These are phyloP conservation scores for Varecia variegata DNA, from an alignment of 2,797 vertebrate genomes.

Conservation along the genomic window DNA sequence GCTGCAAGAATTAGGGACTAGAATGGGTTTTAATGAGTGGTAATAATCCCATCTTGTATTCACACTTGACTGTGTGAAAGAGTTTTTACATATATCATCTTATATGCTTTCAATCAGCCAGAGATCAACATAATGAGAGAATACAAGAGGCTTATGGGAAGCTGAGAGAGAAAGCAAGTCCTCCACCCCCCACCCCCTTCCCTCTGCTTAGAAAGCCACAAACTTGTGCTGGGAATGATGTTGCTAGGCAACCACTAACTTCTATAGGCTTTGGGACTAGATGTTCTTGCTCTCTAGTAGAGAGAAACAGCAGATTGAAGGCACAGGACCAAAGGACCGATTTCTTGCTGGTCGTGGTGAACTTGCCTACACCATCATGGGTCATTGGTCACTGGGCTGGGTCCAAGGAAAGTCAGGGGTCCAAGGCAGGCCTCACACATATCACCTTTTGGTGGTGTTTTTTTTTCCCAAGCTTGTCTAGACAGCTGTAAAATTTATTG, in stretches of 20 bases:
- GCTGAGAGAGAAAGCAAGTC: neutral
- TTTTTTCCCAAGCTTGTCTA: neutral
- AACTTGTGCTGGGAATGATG: constrained; percentile 53
- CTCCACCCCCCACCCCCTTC: too few relatives aligned
- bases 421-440: neutral
- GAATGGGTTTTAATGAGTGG: constrained; percentile 54
- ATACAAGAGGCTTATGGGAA: neutral
- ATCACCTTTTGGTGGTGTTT: neutral
- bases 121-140: constrained; percentile 53
- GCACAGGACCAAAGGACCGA: neutral
- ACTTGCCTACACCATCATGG: neutral
- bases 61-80: constrained; percentile 28
- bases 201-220: constrained; percentile 12
- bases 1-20: neutral
- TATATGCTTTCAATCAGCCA: constrained; percentile 30
- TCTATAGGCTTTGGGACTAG: constrained; percentile 31
- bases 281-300: constrained; percentile 20
- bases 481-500: neutral
- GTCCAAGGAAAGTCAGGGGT: neutral
- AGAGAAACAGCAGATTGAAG: constrained; percentile 32
- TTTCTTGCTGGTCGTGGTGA: neutral
- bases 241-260: constrained; percentile 74
- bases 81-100: constrained; percentile 17
- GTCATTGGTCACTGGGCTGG: neutral
- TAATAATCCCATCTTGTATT: constrained; percentile 46